Base-by-base conservation (phyloP, 2,888 invertebrate species). In the Andrena hattorfiana region DNA sequence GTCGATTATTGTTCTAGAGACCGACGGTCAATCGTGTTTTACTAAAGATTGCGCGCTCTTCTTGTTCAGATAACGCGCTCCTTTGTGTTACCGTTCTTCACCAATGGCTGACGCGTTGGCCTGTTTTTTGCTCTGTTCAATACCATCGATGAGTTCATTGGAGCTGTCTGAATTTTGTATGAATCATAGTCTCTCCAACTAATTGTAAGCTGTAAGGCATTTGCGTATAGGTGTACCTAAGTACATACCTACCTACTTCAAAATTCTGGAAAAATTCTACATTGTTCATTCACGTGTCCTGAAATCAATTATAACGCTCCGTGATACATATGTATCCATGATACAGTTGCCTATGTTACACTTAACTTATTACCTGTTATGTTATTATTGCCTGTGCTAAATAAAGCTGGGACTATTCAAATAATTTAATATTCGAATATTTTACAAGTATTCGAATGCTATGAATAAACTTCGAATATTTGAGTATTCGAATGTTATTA, bases 31-130 rank as follows among this genome's bases (percentile, higher is more conserved):
- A 80, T 80, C 35, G 49, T 54, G 62, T 71, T 80, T 77, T 32
- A 66, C 23, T 70, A 64, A 60, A 76, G 76, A 76, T 64, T 56
- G 56, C 67, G 48, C 51, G 69, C 64, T 77, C 66, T 66, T 54
- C 32, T 54, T 76, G 20, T 35, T 42, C 66, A 62, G 70, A 76
- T 48, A 70, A 67, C 68, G 26, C 63, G 30, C 30, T 64, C 28
- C 59, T 79, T 70, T 75, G 70, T 75, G 69, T 42, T 20, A 60
- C 60, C 42, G 67, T 72, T 49, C 66, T 80, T 77, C 70, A 71
- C 77, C 66, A 62, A 77, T 66, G 77, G 60, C 66, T 32, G 77
- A 70, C 10, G 77, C 77, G 70, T 54, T 71, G 32, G 32, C 49
- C 59, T 71, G 60, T 30, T 56, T 77, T n/a, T 69, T 48, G 67